phyloP scores from a whole-genome alignment of 2,797 vertebrate genomes.

The Ptychobarbus kaznakovi region DNA sequence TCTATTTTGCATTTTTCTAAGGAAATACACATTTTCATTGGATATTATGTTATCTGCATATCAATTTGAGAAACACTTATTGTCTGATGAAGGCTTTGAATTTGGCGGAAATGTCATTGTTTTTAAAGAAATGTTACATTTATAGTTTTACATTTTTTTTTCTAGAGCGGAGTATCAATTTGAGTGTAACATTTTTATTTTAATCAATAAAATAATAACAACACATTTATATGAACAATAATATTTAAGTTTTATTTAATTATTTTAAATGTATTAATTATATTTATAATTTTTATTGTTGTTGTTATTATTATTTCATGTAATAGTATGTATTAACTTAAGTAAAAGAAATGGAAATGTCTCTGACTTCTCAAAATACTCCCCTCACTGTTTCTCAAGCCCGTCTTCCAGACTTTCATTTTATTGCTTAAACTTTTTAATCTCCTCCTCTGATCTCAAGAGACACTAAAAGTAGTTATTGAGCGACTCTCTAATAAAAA shows the following conservation, averaged over 20 bases:
- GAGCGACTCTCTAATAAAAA: not conserved
- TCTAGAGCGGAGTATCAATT: too few relatives aligned
- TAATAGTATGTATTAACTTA: not conserved
- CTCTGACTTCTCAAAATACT: not conserved
- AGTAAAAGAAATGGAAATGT: not conserved
- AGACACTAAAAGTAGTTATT: not conserved
- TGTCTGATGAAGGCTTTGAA: too few relatives aligned
- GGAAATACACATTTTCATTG: not conserved
- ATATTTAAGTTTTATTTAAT: not conserved
- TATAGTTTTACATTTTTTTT: too few relatives aligned
- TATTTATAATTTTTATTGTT: not conserved
- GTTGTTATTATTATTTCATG: not conserved
- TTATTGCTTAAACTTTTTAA: conserved; percentile 4
- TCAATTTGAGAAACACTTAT: not conserved
- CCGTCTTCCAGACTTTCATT: not conserved
- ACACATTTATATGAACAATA: not conserved
- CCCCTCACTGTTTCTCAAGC: not conserved
- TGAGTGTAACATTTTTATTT: too few relatives aligned
- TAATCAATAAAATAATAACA: too few relatives aligned
- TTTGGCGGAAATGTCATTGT: too few relatives aligned
- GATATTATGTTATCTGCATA: not conserved
- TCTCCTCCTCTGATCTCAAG: conserved; percentile 9
- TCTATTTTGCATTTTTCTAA: not conserved
- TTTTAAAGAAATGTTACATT: too few relatives aligned
- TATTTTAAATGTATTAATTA: not conserved